Percentiles rank a stretch among this genome's conserved stretches.
Conservation (phyloP, 2,888 invertebrate genomes). For the Smittia aterrima region DNA sequence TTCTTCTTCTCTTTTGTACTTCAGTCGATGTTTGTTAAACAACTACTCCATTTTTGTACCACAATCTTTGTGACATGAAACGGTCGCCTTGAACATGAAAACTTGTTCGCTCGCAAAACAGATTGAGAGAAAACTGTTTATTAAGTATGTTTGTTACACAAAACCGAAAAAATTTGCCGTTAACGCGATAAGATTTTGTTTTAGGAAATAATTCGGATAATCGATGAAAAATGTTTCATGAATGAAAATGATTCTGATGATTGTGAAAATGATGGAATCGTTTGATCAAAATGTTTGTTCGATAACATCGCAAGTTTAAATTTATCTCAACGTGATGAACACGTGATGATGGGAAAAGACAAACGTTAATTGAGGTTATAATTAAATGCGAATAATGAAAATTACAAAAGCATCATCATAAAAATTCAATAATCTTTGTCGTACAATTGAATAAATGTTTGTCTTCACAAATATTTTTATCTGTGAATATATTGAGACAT, state of each 20-base stretch:
- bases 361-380: not conserved
- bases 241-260: no score
- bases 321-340: no score
- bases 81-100: not conserved
- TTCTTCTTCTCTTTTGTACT: slow-evolving; percentile 27
- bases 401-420: not conserved
- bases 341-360: not conserved
- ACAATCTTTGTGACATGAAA: not conserved
- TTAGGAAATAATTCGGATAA: no score
- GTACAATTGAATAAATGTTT: not conserved
- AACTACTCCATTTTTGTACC: slow-evolving; percentile 34
- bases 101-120: not conserved
- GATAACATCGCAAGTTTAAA: no score
- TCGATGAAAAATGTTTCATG: no score
- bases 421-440: not conserved
- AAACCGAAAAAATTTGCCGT: not conserved
- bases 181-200: no score
- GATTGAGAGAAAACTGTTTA: not conserved
- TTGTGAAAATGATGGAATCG: no score
- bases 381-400: not conserved
- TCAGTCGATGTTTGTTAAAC: slow-evolving; percentile 28
- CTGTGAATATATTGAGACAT: not conserved
- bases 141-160: not conserved
- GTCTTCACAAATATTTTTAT: not conserved
- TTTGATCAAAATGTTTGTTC: no score